These are phyloP conservation scores for Schizaphis graminum DNA, from an alignment of 2,888 invertebrate genomes.

Conservation along the genomic window DNA sequence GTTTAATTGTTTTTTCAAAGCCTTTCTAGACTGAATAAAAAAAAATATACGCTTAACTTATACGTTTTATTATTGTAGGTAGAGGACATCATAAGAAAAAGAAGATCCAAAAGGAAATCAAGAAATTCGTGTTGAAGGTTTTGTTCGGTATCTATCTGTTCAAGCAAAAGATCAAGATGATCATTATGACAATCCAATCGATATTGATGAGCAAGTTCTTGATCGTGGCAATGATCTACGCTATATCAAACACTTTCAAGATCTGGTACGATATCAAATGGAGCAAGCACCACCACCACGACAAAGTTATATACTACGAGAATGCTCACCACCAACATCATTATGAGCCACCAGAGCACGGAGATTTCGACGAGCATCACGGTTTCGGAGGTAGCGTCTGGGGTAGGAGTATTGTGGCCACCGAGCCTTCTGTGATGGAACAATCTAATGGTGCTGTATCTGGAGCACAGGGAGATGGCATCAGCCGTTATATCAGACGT, in stretches of 20 bases:
- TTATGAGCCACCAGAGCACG: constrained; percentile 68
- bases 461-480: constrained; percentile 45
- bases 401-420: constrained; percentile 67
- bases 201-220: constrained; percentile 69
- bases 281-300: constrained; percentile 66
- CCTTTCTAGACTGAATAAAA: background rate
- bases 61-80: constrained; percentile 66
- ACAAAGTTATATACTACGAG: constrained; percentile 68
- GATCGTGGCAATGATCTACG: constrained; percentile 68
- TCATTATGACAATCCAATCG: constrained; percentile 69
- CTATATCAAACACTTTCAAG: constrained; percentile 69
- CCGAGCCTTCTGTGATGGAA: constrained; percentile 66
- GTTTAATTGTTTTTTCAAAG: background rate
- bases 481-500: constrained; percentile 63
- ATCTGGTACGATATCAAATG: constrained; percentile 68
- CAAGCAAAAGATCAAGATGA: constrained; percentile 69
- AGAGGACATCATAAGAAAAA: constrained; percentile 69
- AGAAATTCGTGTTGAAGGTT: constrained; percentile 69
- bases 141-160: constrained; percentile 69
- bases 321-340: constrained; percentile 69
- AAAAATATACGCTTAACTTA: background rate
- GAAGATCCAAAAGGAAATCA: constrained; percentile 69
- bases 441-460: background rate
- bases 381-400: constrained; percentile 62
- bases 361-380: constrained; percentile 67